Base-by-base conservation (phyloP, 1,140 invertebrate genomes). In the Tetramorium parvispinum region DNA sequence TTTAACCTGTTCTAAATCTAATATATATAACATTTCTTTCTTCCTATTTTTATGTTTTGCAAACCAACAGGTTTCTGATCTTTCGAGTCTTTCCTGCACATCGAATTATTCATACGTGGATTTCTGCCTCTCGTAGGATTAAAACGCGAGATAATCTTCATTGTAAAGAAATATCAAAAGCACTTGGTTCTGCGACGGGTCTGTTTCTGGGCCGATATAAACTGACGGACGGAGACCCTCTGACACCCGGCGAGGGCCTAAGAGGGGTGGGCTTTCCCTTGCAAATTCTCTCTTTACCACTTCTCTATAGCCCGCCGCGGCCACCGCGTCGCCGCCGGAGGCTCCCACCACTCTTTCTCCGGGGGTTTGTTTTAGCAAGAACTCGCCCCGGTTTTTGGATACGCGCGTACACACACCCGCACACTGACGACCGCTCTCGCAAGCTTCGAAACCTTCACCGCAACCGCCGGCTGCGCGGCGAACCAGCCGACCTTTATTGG, bases 261-360 rank as follows among this genome's bases (percentile, higher is more conserved):
- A 37, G 46, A 49, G 87, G 7, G 87, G 32, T 66, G 46, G 92
- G 90, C 91, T 94, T 94, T 94, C 93, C 93, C 93, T 94, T 94
- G 93, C 93, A 94, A 94, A 94, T 94, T 94, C 93, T 86, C 94
- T 94, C 93, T 94, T 94, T 94, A 94, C 93, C 93, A 94, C 93
- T 94, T 94, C 89, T 92, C 92, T 87, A 88, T 85, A 93, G 91
- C 91, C 89, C 92, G 89, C 91, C 76, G 75, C 57, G 57, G 75
- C 73, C 86, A 83, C 68, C 68, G 53, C 79, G 79, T 83, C 68
- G 83, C 53, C 77, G 86, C 87, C 76, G 65, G 49, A 89, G 89
- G 83, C 79, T 77, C 82, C 88, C 55, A 85, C 89, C 83, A 85
- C 89, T 91, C 87, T 91, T 89, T 87, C 90, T 89, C 88, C 88